Evolutionary conservation across 2,113 vertebrate species (phyloP).

Genomic region (Hippolais icterina): DNA sequence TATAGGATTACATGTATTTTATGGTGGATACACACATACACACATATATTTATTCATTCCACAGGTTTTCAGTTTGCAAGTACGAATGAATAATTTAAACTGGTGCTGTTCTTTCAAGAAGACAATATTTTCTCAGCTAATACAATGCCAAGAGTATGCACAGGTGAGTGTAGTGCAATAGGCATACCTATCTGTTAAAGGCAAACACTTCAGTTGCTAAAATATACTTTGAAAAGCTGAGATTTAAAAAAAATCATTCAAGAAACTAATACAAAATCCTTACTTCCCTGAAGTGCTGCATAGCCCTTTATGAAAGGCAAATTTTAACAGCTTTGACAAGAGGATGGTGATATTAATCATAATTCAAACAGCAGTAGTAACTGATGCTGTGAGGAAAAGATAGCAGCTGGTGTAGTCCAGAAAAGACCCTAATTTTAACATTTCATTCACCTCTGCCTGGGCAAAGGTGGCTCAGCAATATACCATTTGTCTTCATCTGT

Average conservation of each 20-base stretch:
- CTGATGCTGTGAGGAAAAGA: neutral
- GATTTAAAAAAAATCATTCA: rapidly evolving
- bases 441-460: conserved; percentile 19
- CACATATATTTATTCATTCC: neutral
- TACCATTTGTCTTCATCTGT: conserved; percentile 41
- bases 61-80: neutral
- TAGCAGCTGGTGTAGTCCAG: neutral
- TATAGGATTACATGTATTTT: rapidly evolving
- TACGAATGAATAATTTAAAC: neutral
- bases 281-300: neutral
- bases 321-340: conserved; percentile 44
- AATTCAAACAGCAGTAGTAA: conserved; percentile 3
- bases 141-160: neutral
- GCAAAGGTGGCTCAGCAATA: neutral
- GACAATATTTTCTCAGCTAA: neutral
- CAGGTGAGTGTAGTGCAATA: neutral
- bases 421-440: neutral
- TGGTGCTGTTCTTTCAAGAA: neutral
- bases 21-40: rapidly evolving
- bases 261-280: neutral
- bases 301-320: neutral
- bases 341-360: conserved; percentile 15
- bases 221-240: neutral
- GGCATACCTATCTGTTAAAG: neutral
- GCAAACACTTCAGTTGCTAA: neutral